phyloP scores from a whole-genome alignment of 2,797 vertebrate species.

The Onychomys leucogaster region DNA sequence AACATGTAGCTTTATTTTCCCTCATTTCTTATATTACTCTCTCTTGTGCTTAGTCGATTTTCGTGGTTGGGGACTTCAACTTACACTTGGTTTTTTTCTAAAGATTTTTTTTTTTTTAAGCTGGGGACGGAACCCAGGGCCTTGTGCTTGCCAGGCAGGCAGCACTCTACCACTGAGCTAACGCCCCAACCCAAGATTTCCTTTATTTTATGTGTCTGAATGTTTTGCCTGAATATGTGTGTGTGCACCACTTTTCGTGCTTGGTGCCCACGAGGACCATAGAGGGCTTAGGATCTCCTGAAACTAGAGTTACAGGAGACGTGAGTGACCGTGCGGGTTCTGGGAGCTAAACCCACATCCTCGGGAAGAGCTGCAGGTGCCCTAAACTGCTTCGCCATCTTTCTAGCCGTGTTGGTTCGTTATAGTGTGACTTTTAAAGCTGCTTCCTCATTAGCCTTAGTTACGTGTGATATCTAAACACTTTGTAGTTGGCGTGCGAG shows the following conservation, averaged over 20 bases:
- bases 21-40: background rate
- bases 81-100: background rate
- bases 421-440: background rate
- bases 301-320: background rate
- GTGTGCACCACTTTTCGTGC: background rate
- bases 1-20: background rate
- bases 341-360: background rate
- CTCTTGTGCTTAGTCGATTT: background rate
- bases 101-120: no score
- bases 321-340: background rate
- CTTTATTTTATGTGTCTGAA: background rate
- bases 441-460: background rate
- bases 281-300: background rate
- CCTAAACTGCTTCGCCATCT: background rate
- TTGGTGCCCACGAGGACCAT: background rate
- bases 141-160: no score
- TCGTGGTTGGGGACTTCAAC: background rate
- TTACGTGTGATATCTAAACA: background rate
- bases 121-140: no score
- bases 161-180: no score
- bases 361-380: background rate
- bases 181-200: no score
- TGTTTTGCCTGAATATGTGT: background rate
- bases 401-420: background rate
- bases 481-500: background rate